phyloP scores from a whole-genome alignment of 2,888 invertebrate species.

The Tolmerus cingulatus region DNA sequence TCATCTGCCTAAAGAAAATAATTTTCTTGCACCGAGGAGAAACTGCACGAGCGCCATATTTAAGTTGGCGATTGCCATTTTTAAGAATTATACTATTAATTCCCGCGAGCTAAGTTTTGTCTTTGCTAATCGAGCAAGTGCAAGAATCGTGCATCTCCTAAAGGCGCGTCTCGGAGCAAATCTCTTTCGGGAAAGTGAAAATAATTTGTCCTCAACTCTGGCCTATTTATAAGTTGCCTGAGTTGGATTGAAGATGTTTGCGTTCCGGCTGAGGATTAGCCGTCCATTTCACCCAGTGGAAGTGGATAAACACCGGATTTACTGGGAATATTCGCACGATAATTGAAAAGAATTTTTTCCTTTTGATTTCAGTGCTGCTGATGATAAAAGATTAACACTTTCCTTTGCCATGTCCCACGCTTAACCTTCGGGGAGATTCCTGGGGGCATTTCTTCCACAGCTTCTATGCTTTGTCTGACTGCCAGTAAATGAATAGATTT shows the following conservation, averaged over 20 bases:
- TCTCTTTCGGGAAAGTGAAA: conserved; percentile 3
- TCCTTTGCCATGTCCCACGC: neutral
- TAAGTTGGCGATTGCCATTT: neutral
- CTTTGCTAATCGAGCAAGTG: neutral
- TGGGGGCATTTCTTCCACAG: neutral
- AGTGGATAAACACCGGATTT: neutral
- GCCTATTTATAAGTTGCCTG: neutral
- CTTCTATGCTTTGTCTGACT: neutral
- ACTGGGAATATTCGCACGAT: neutral
- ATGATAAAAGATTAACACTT: neutral
- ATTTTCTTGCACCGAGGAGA: neutral
- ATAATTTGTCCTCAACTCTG: neutral
- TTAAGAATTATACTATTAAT: neutral
- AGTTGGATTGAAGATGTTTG: neutral
- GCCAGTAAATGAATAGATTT: neutral
- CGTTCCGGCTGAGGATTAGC: neutral
- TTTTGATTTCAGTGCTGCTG: neutral
- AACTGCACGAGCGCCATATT: neutral
- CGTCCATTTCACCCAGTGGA: too few species aligned
- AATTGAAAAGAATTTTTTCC: neutral
- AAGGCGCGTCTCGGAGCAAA: neutral
- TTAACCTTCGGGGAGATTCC: neutral
- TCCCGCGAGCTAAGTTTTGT: neutral
- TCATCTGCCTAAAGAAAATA: neutral
- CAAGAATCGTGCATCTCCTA: neutral